Evolutionary conservation across 2,888 invertebrate genomes (phyloP).

Genomic region (Belgica antarctica): DNA sequence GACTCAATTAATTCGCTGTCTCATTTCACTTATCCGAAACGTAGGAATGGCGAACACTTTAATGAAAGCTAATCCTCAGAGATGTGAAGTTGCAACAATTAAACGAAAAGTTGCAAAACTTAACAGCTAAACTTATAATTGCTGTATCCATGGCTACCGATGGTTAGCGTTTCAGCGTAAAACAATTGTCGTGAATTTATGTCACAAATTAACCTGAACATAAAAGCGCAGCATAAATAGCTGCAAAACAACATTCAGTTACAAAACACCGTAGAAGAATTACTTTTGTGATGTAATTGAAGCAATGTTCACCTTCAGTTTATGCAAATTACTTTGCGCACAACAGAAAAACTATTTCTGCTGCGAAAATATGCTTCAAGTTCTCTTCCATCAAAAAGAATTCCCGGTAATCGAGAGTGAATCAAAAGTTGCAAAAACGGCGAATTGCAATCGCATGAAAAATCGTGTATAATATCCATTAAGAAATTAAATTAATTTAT

Average conservation of each 20-base stretch:
- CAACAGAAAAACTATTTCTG: too few species aligned
- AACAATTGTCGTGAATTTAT: constrained; percentile 24
- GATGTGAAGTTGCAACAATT: too few species aligned
- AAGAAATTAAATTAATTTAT: constrained; percentile 21
- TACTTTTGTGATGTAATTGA: constrained; percentile 10
- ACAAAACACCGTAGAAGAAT: neutral
- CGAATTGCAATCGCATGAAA: neutral
- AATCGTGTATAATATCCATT: constrained; percentile 20
- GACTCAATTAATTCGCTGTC: neutral
- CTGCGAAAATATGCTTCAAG: too few species aligned
- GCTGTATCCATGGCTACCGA: neutral
- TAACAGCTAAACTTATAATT: constrained; percentile 1
- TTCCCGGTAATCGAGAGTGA: too few species aligned
- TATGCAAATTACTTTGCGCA: constrained; percentile 21
- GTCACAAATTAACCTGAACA: constrained; percentile 28
- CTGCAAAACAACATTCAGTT: neutral
- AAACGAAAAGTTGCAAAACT: neutral
- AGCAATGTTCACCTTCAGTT: constrained; percentile 20
- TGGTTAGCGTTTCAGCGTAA: neutral
- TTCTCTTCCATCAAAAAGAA: too few species aligned
- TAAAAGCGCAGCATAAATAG: neutral
- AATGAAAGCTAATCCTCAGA: constrained; percentile 26
- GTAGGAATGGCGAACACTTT: neutral
- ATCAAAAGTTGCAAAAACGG: too few species aligned
- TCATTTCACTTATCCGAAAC: neutral